A percentile compares a stretch with the other conserved stretches of the same genome.
These are phyloP conservation scores for Nerophis ophidion DNA, from an alignment of 2,113 vertebrate species.

Conservation along the genomic window DNA sequence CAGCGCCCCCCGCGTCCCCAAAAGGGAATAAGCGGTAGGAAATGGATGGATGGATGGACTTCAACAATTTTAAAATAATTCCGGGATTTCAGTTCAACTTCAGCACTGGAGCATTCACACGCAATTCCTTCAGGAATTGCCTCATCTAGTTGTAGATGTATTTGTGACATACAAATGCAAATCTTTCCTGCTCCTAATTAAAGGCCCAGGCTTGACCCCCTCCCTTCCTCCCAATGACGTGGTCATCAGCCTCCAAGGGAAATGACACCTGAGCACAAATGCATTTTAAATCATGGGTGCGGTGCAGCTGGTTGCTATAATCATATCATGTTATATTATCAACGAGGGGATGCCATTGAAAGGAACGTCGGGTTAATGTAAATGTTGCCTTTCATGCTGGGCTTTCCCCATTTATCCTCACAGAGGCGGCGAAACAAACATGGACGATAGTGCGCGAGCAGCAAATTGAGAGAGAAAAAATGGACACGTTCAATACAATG, in stretches of 20 bases:
- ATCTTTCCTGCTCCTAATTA: constrained; percentile 5
- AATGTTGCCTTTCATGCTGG: constrained; percentile 22
- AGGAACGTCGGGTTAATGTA: constrained; percentile 15
- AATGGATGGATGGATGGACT: too few species aligned
- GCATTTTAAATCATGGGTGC: constrained; percentile 23
- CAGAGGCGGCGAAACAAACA: constrained; percentile 10
- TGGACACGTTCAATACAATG: neutral
- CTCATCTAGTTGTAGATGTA: neutral
- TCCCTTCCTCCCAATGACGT: constrained; percentile 4
- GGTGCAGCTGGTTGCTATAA: constrained; percentile 15
- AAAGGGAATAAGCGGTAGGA: too few species aligned
- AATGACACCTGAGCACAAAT: constrained; percentile 33
- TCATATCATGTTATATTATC: neutral
- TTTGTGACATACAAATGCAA: neutral
- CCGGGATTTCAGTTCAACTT: too few species aligned
- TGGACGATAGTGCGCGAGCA: constrained; percentile 23
- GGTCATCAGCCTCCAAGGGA: constrained; percentile 9
- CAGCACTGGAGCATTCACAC: too few species aligned
- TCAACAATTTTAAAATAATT: too few species aligned
- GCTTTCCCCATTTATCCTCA: constrained; percentile 14
- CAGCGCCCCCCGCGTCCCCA: too few species aligned
- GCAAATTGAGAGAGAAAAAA: constrained; percentile 37
- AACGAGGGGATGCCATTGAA: constrained; percentile 7
- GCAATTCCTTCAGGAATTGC: too few species aligned
- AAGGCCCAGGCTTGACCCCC: constrained; percentile 27